phyloP scores from a whole-genome alignment of 92 coral and sea anemone species.

The Meandrina meandrites region DNA sequence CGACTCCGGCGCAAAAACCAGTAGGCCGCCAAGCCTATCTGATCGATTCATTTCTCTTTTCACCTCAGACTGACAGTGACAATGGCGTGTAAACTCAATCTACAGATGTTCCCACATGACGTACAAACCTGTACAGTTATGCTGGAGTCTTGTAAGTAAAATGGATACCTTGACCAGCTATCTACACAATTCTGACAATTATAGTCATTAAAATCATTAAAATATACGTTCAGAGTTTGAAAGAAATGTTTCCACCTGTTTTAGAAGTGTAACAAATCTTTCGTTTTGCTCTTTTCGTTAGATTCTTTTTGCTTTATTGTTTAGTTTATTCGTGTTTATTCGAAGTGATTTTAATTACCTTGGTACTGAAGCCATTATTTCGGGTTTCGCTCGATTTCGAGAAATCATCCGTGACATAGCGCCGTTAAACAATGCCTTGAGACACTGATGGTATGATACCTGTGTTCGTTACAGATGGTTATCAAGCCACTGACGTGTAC shows the following conservation, averaged over 20 bases:
- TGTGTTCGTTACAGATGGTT: slow-evolving; percentile 71
- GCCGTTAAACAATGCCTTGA: background rate
- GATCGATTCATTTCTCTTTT: background rate
- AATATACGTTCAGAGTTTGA: too few relatives aligned
- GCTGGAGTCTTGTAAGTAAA: slow-evolving; percentile 90
- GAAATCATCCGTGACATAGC: too few relatives aligned
- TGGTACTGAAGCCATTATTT: too few relatives aligned
- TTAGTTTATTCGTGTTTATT: too few relatives aligned
- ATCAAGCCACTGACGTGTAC: slow-evolving; percentile 90
- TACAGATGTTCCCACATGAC: slow-evolving; percentile 95
- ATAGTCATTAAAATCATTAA: background rate
- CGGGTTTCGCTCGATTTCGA: too few relatives aligned
- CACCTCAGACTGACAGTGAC: slow-evolving; percentile 83
- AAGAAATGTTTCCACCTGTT: too few relatives aligned
- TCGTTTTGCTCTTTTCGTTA: too few relatives aligned
- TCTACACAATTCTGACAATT: background rate
- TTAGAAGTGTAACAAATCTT: too few relatives aligned
- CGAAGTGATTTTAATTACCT: too few relatives aligned
- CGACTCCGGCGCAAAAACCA: too few relatives aligned
- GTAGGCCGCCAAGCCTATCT: background rate
- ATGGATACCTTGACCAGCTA: background rate
- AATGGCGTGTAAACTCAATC: slow-evolving; percentile 91
- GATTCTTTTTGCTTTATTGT: too few relatives aligned
- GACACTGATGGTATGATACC: background rate
- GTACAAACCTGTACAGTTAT: slow-evolving; percentile 84